Evolutionary conservation across 1,140 invertebrate species (phyloP), one percentile per base, ranked within the genome.

Genomic region (Drosophila nigrodunni): DNA sequence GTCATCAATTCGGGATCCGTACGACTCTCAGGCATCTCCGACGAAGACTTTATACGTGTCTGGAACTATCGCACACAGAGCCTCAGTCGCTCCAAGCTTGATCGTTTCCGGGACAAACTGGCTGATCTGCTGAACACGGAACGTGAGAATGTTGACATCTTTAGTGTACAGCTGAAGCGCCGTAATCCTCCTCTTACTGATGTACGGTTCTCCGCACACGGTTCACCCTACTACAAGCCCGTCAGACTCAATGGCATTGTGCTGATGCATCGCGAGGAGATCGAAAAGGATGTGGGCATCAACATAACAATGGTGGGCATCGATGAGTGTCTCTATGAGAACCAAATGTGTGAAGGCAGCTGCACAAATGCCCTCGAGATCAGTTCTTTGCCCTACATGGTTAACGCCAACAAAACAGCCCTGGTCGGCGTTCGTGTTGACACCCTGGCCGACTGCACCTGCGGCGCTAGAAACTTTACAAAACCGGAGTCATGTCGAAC

Each of bases 221-320:
- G 97, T 1, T 98, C 98, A 0, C 97, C 98, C 3, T 99, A 98
- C 92, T 98, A 98, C 85, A 98, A 99, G 86, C 96, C 98, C 0
- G 97, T 98, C 0, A 95, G 97, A 93, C 94, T 99, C 41, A 98
- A 99, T 92, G 98, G 98, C 21, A 96, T 98, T 43, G 96, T 99
- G 1, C 93, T 98, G n/a, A 96, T 98, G 94, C 96, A 99, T 91
- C 95, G 97, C 72, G 96, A 97, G 94, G 96, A 98, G 95, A 98
- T 99, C 92, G 98, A 99, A 93, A 95, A 95, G 78, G 96, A 97
- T 74, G 96, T 99, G 7, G 98, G 98, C 30, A 97, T 99, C 52
- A 98, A 98, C 82, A 98, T 99, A 44, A 98, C 97, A 3, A 98
- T 99, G 98, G 97, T 99, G 2, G 98, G 97, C 62, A 99, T 99